phyloP scores from a whole-genome alignment of 2,113 vertebrate genomes.

The Atherinomorus stipes region DNA sequence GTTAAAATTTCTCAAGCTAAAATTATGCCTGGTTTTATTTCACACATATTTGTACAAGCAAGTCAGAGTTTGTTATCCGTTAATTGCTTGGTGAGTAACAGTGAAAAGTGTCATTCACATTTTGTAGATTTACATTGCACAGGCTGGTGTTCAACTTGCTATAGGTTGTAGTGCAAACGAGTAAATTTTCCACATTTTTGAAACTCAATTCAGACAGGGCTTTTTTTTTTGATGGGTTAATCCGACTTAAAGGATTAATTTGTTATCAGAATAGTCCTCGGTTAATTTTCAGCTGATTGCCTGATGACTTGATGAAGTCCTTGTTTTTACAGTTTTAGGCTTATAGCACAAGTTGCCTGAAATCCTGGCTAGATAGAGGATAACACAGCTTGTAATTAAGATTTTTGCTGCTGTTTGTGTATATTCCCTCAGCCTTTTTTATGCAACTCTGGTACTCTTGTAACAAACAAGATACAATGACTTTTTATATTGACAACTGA shows the following conservation, averaged over 20 bases:
- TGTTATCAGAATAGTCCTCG: not conserved
- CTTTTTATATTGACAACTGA: not conserved
- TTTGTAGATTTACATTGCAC: not conserved
- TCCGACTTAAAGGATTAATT: slow-evolving; percentile 6
- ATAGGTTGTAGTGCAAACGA: too few species aligned
- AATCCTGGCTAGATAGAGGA: not conserved
- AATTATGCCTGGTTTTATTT: not conserved
- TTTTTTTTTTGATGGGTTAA: not conserved
- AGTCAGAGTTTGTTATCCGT: not conserved
- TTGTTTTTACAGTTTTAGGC: not conserved
- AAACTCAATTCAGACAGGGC: not conserved
- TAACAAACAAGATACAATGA: not conserved
- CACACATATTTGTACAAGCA: not conserved
- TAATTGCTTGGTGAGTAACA: too few species aligned
- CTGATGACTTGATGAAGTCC: not conserved
- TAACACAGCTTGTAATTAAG: not conserved
- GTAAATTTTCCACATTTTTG: not conserved
- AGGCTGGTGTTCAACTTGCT: too few species aligned
- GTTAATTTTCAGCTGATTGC: not conserved
- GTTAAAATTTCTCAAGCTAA: not conserved
- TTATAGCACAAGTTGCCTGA: not conserved
- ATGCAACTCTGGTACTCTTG: not conserved
- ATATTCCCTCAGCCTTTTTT: slow-evolving; percentile 3
- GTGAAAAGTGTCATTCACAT: too few species aligned
- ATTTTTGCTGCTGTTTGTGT: not conserved